Evolutionary conservation across 1,140 invertebrate species (phyloP).

Genomic region (Conus ventricosus): DNA sequence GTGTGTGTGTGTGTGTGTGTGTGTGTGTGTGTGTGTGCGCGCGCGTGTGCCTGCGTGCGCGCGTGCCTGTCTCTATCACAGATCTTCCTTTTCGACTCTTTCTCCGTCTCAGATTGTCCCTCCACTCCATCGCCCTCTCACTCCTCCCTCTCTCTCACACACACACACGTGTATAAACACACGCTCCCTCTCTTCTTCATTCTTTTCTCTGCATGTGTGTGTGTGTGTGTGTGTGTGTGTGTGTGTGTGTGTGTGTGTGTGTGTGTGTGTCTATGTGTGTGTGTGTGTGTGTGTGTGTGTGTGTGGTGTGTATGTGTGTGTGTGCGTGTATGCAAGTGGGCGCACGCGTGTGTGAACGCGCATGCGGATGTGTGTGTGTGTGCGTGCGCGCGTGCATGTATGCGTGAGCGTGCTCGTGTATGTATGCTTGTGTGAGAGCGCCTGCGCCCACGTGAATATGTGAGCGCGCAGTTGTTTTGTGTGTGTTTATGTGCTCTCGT

Average conservation of each 20-base stretch:
- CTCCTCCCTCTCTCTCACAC: neutral
- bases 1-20: too few species aligned
- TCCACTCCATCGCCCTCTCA: neutral
- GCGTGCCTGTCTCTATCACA: too few species aligned
- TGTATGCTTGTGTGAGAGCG: too few species aligned
- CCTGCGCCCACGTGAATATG: too few species aligned
- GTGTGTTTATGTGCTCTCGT: too few species aligned
- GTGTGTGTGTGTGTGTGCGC: too few species aligned
- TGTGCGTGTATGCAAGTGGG: neutral
- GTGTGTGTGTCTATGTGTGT: neutral
- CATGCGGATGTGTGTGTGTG: neutral
- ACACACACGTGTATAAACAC: neutral
- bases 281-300: neutral
- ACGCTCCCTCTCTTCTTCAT: neutral
- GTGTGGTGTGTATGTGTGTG: constrained; percentile 1
- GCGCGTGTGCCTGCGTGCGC: too few species aligned
- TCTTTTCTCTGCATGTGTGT: neutral
- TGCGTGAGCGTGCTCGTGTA: neutral
- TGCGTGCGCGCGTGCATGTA: neutral
- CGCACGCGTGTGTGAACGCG: neutral
- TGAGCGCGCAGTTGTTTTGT: too few species aligned
- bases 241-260: neutral
- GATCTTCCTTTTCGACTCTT: too few species aligned
- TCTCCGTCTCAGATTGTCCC: neutral
- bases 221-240: constrained; percentile 9